These are phyloP conservation scores for Dasyprocta punctata DNA, from an alignment of 2,113 vertebrate genomes.

Conservation along the genomic window DNA sequence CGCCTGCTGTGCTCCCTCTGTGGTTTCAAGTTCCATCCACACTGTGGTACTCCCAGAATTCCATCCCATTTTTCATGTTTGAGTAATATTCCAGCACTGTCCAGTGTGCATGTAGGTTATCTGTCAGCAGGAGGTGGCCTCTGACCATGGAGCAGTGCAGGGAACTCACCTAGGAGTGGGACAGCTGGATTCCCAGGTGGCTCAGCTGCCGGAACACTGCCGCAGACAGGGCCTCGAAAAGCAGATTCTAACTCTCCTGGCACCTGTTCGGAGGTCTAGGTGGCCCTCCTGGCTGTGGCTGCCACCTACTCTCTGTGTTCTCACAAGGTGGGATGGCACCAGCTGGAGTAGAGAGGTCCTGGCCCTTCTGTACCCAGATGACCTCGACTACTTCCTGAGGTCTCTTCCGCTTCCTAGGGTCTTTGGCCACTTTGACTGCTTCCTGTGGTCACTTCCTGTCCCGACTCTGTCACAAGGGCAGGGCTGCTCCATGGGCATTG, in stretches of 20 bases:
- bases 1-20: fast-evolving
- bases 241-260: fast-evolving
- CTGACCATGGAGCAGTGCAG: neutral
- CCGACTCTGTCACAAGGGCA: neutral
- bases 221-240: fast-evolving
- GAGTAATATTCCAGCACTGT: fast-evolving
- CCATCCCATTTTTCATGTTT: fast-evolving
- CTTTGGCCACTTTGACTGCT: neutral
- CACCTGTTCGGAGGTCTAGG: neutral
- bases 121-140: fast-evolving
- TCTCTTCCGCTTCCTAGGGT: neutral
- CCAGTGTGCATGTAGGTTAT: fast-evolving
- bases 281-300: fast-evolving
- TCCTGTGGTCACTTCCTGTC: neutral
- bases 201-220: fast-evolving
- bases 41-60: fast-evolving
- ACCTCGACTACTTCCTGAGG: neutral
- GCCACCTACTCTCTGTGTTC: neutral
- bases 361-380: neutral
- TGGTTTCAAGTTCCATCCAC: fast-evolving
- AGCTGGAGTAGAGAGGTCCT: neutral
- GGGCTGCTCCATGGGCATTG: neutral
- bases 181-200: fast-evolving
- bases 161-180: neutral
- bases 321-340: neutral